phyloP scores from a whole-genome alignment of 2,797 vertebrate genomes.

The Anguilla megastoma region DNA sequence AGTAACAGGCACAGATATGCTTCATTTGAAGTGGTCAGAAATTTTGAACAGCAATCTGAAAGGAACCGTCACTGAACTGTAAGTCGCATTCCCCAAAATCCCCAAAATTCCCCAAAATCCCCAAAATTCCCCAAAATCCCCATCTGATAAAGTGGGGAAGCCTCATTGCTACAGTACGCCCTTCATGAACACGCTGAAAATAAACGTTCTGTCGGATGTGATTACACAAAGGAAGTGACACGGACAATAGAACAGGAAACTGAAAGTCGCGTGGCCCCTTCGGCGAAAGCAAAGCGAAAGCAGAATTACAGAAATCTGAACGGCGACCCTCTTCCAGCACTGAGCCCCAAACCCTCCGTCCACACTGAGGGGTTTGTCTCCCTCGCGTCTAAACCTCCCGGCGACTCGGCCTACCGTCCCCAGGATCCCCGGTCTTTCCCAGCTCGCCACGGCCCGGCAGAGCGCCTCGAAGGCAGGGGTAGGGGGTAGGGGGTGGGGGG shows the following conservation, averaged over 20 bases:
- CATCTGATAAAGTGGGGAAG: not conserved
- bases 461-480: slow-evolving; percentile 14
- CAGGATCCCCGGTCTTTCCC: slow-evolving; percentile 11
- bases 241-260: not conserved
- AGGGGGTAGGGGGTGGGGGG: not conserved
- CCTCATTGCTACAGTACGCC: not conserved
- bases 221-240: not conserved
- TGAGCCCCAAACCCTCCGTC: not conserved
- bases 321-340: not conserved
- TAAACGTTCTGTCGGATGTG: not conserved
- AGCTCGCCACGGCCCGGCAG: slow-evolving; percentile 1
- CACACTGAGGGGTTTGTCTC: slow-evolving; percentile 34
- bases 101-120: too few relatives aligned
- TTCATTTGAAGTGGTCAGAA: not conserved
- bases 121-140: not conserved
- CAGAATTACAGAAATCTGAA: too few relatives aligned
- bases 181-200: not conserved
- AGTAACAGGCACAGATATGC: not conserved
- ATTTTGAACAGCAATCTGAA: not conserved
- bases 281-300: not conserved
- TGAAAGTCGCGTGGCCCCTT: too few relatives aligned
- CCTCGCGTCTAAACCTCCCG: slow-evolving; percentile 39
- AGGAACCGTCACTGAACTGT: not conserved
- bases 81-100: not conserved
- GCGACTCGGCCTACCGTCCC: slow-evolving; percentile 33